These are phyloP conservation scores for Thera britannica DNA, from an alignment of 2,888 invertebrate species.

Conservation along the genomic window DNA sequence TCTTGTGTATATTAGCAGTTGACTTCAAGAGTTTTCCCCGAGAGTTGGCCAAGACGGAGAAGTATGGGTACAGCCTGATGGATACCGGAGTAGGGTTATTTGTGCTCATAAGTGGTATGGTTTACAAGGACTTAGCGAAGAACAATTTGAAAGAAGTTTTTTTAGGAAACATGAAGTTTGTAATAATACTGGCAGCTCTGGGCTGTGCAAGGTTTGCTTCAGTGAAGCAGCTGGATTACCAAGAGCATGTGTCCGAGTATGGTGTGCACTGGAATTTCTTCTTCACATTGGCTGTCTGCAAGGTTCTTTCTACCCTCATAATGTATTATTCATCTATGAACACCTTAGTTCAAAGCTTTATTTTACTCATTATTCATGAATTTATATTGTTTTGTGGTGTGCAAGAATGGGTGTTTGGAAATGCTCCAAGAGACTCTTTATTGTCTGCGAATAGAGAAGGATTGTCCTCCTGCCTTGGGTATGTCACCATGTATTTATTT, in stretches of 20 bases:
- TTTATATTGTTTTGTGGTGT: constrained; percentile 85
- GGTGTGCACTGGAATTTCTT: constrained; percentile 99
- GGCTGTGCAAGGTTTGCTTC: constrained; percentile 87
- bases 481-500: constrained; percentile 92
- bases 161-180: constrained; percentile 65
- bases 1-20: constrained; percentile 95
- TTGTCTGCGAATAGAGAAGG: constrained; percentile 96
- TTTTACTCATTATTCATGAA: constrained; percentile 87
- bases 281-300: constrained; percentile 94
- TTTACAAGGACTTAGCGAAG: constrained; percentile 78
- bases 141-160: constrained; percentile 59
- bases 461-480: constrained; percentile 93
- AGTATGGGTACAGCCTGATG: constrained; percentile 95
- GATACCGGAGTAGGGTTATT: constrained; percentile 97
- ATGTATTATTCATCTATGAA: constrained; percentile 66
- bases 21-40: constrained; percentile 96
- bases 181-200: constrained; percentile 76
- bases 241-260: constrained; percentile 96
- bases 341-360: constrained; percentile 82
- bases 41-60: constrained; percentile 94
- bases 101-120: constrained; percentile 91
- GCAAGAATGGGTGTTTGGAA: constrained; percentile 89
- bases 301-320: constrained; percentile 88
- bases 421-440: constrained; percentile 83
- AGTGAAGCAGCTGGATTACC: constrained; percentile 89